A percentile compares a stretch with the other conserved stretches of the same genome.
These are phyloP conservation scores for Volucella bombylans DNA, from an alignment of 2,888 invertebrate genomes.

Conservation along the genomic window DNA sequence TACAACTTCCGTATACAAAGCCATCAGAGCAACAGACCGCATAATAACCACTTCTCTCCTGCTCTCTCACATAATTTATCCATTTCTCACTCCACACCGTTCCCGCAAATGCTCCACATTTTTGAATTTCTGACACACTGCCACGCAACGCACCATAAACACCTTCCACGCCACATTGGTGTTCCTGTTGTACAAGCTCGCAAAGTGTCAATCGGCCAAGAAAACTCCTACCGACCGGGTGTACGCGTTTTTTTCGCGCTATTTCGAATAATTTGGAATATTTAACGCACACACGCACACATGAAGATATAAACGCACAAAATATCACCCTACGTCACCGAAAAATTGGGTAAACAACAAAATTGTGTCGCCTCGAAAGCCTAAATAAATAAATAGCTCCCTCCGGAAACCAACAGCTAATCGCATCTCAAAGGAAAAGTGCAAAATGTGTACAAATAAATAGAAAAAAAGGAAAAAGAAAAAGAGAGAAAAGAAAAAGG, in stretches of 20 bases:
- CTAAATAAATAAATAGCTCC: conserved; percentile 37
- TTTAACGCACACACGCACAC: conserved; percentile 38
- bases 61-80: conserved; percentile 16
- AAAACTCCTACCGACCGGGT: conserved; percentile 80
- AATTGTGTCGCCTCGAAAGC: conserved; percentile 30
- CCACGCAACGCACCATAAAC: conserved; percentile 66
- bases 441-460: conserved; percentile 62
- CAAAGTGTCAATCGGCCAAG: conserved; percentile 79
- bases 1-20: conserved; percentile 66
- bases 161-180: conserved; percentile 63
- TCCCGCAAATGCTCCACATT: conserved; percentile 50
- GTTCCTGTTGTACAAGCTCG: conserved; percentile 40
- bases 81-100: conserved; percentile 17
- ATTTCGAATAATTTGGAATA: conserved; percentile 55
- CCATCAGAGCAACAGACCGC: conserved; percentile 72
- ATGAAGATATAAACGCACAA: background rate
- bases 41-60: conserved; percentile 44
- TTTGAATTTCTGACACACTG: conserved; percentile 51
- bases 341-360: conserved; percentile 53
- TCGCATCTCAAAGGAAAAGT: conserved; percentile 54
- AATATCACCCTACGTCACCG: too few relatives aligned
- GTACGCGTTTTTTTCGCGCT: conserved; percentile 77
- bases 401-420: conserved; percentile 21
- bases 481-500: conserved; percentile 17
- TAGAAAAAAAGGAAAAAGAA: conserved; percentile 35